Percentiles rank a stretch among this genome's conserved stretches.
phyloP scores from a whole-genome alignment of 1,140 invertebrate genomes.

The Polypedilum vanderplanki region DNA sequence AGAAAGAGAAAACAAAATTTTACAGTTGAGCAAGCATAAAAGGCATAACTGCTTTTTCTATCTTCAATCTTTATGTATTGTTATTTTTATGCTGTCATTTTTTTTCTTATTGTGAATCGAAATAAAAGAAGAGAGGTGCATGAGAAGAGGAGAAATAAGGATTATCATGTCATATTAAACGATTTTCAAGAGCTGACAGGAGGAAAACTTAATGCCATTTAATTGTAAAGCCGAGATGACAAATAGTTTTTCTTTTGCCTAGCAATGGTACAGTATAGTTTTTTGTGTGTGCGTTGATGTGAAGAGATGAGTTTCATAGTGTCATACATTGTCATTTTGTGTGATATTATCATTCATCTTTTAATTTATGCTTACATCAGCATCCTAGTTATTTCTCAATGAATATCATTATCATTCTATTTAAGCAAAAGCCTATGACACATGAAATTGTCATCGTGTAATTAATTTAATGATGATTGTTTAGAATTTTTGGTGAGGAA shows the following conservation, averaged over 20 bases:
- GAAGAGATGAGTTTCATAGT: background rate
- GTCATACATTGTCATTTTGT: background rate
- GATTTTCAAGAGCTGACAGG: background rate
- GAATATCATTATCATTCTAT: background rate
- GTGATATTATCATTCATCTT: background rate
- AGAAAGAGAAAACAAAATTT: no score
- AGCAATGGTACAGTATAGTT: no score
- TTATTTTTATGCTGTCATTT: no score
- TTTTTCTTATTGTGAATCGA: no score
- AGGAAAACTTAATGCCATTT: slow-evolving; percentile 1
- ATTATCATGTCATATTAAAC: background rate
- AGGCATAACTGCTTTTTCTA: no score
- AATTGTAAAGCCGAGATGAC: slow-evolving; percentile 17
- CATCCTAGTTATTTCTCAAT: background rate
- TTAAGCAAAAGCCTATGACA: background rate
- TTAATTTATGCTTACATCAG: slow-evolving; percentile 19
- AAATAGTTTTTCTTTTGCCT: background rate
- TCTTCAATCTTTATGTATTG: no score
- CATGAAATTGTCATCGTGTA: slow-evolving; percentile 2
- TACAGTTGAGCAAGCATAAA: no score
- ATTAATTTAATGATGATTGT: slow-evolving; percentile 14
- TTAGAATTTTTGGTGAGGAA: background rate
- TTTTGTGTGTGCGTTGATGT: no score
- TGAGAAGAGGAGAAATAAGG: no score
- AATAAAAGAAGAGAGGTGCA: no score